Evolutionary conservation across 2,888 invertebrate species (phyloP), one percentile per base, ranked within the genome.

Genomic region (Lamproptera curius): DNA sequence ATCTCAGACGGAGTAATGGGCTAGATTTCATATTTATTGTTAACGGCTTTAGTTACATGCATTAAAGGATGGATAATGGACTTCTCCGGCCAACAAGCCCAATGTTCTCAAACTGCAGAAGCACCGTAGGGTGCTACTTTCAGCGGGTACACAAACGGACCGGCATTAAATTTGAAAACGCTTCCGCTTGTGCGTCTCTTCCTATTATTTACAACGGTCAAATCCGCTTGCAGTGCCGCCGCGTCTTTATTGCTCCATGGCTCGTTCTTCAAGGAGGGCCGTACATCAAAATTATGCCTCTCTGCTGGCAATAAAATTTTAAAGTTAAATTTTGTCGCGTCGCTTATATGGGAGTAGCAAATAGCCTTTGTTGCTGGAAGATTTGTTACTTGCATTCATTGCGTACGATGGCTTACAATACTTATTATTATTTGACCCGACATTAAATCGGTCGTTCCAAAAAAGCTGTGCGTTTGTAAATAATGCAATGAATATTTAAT

Each of bases 241-340:
- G 39, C 13, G 38, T 42, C 46, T 48, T 49, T 51, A 49, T 45
- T 43, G 42, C 46, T 45, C 45, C 43, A 48, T 26, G 23, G 33
- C 48, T 31, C 39, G 39, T 39, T 37, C 52, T 42, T 45, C 47
- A 40, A 36, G 41, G 28, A 33, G 37, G 15, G 43, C 58, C 52
- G 57, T 76, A 71, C 66, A 69, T 78, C 73, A 77, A 67, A 64
- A 70, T 70, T 68, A 74, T 73, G 71, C 69, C 69, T 61, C 65
- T 63, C 53, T 57, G 53, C 47, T 63, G 63, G 67, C 76, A 53
- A 76, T 77, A 78, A 76, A 71, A 78, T 79, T 76, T 74, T 66
- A 75, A 78, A 78, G 70, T 76, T 54, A 70, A 73, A 76, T 74
- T 65, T 59, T 53, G 56, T 56, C 57, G 60, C 58, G 49, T 59